These are phyloP conservation scores for Heloderma charlesbogerti DNA, from an alignment of 2,113 vertebrate species.

Conservation along the genomic window DNA sequence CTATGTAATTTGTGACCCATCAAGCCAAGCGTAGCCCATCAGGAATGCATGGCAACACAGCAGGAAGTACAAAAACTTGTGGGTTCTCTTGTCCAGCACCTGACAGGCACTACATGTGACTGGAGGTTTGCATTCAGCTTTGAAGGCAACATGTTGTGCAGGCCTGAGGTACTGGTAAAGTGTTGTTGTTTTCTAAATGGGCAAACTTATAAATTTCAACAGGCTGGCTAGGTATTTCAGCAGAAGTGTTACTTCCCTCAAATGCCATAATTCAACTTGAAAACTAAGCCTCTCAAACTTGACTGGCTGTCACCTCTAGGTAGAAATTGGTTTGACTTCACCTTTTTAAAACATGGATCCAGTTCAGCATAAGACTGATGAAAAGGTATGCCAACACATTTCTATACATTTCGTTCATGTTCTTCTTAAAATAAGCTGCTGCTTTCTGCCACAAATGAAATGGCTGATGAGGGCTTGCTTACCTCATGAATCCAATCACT, in stretches of 20 bases:
- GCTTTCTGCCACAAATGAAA: neutral
- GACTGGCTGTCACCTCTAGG: neutral
- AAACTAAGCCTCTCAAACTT: neutral
- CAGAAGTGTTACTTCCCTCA: neutral
- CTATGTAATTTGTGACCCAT: no score
- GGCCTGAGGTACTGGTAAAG: neutral
- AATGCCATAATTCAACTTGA: neutral
- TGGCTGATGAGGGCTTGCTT: neutral
- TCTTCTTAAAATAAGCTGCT: neutral
- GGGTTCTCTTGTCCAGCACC: neutral
- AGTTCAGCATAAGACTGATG: neutral
- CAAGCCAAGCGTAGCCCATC: neutral
- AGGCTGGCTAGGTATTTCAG: neutral
- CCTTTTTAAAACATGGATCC: neutral
- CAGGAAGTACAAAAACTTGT: no score
- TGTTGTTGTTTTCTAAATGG: neutral
- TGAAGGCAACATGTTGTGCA: neutral
- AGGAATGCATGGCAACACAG: neutral
- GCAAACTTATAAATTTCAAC: neutral
- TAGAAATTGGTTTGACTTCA: neutral
- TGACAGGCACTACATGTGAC: neutral
- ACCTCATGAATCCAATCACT: neutral
- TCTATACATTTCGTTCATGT: neutral
- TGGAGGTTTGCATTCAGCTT: neutral
- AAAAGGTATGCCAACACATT: neutral